Evolutionary conservation across 2,113 vertebrate genomes (phyloP).

Genomic region (Trematomus loennbergii): DNA sequence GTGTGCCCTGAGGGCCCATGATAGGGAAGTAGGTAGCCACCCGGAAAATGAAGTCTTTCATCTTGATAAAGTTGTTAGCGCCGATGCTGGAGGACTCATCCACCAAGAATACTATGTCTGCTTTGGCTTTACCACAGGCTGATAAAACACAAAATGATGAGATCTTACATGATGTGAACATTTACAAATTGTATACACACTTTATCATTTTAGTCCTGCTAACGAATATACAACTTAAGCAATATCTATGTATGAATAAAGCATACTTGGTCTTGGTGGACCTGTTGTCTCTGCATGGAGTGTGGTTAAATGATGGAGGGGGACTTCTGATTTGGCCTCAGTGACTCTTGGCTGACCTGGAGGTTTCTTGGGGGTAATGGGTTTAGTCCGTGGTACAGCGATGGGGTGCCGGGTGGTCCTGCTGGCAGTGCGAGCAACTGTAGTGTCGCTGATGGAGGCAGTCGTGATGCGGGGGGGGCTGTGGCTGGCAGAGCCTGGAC

Average conservation of each 20-base stretch:
- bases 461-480: slow-evolving; percentile 40
- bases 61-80: slow-evolving; percentile 88
- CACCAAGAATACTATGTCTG: slow-evolving; percentile 90
- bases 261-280: slow-evolving; percentile 70
- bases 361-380: slow-evolving; percentile 55
- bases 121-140: slow-evolving; percentile 89
- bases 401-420: slow-evolving; percentile 52
- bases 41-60: slow-evolving; percentile 92
- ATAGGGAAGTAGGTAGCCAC: slow-evolving; percentile 89
- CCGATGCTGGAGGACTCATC: slow-evolving; percentile 94
- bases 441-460: slow-evolving; percentile 14
- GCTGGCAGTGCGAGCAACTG: slow-evolving; percentile 9
- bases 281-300: slow-evolving; percentile 19
- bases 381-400: slow-evolving; percentile 28
- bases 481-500: slow-evolving; percentile 51
- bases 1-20: slow-evolving; percentile 86
- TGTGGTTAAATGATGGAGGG: slow-evolving; percentile 31
- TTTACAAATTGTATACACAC: background rate
- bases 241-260: background rate
- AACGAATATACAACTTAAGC: background rate
- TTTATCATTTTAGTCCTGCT: background rate
- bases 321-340: slow-evolving; percentile 41
- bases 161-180: background rate
- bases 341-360: slow-evolving; percentile 43
- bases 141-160: slow-evolving; percentile 46